Conservation (phyloP, 1,140 invertebrate genomes). For the Acromyrmex charruanus region DNA sequence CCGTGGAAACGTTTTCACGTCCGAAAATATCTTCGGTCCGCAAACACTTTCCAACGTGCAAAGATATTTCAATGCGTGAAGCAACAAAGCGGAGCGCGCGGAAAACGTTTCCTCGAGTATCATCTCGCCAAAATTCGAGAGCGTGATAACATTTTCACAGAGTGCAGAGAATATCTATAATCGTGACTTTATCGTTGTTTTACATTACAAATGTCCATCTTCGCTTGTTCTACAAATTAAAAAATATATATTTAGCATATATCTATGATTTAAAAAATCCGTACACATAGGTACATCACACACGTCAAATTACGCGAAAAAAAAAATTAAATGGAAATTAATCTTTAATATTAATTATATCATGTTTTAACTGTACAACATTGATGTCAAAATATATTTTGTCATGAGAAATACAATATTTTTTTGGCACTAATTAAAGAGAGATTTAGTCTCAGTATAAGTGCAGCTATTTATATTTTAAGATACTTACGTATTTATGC, state of each 20-base stretch:
- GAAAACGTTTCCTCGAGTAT: conserved; percentile 7
- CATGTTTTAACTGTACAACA: not conserved
- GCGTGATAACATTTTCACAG: conserved; percentile 16
- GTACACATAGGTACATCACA: not conserved
- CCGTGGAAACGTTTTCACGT: conserved; percentile 69
- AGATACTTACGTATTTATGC: not conserved
- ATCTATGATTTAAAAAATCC: not conserved
- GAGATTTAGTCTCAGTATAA: not conserved
- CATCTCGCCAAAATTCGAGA: not conserved
- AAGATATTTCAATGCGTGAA: conserved; percentile 73
- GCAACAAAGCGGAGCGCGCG: conserved; percentile 66
- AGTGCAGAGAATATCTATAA: not conserved
- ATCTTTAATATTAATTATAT: not conserved
- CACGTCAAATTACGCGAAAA: not conserved
- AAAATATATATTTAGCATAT: not conserved
- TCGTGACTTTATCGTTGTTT: not conserved
- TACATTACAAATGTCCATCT: not conserved
- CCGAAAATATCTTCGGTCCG: conserved; percentile 70
- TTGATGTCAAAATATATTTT: not conserved
- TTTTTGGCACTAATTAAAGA: not conserved
- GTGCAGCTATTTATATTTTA: not conserved
- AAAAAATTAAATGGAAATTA: not conserved
- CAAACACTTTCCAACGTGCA: conserved; percentile 72
- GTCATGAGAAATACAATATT: not conserved
- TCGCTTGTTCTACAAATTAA: not conserved